These are phyloP conservation scores for Brachyhypopomus gauderio DNA, from an alignment of 2,113 vertebrate species.

Conservation along the genomic window DNA sequence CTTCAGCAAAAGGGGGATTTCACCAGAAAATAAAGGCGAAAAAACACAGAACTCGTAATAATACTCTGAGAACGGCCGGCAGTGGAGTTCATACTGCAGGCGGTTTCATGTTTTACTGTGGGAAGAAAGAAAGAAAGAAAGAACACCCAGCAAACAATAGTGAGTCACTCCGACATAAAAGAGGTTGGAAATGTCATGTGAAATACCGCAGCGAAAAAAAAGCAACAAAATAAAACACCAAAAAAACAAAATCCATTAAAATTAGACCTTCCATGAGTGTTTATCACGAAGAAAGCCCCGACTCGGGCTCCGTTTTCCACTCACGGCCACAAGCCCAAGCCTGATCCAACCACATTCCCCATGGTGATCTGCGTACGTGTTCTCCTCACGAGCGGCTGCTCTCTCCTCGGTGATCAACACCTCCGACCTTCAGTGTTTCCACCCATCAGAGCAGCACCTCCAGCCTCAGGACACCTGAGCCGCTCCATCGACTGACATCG, in stretches of 20 bases:
- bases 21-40: background rate
- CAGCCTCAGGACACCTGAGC: slow-evolving; percentile 10
- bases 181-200: slow-evolving; percentile 2
- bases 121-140: background rate
- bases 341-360: background rate
- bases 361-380: background rate
- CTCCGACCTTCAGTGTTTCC: slow-evolving; percentile 14
- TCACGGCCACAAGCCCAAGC: background rate
- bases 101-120: background rate
- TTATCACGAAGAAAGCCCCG: background rate
- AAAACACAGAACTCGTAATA: background rate
- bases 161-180: background rate
- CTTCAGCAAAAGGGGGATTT: background rate
- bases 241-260: background rate
- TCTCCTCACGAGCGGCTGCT: background rate
- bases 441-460: background rate
- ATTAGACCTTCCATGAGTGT: background rate
- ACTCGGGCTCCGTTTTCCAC: background rate
- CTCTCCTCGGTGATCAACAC: slow-evolving; percentile 30
- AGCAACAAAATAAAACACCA: background rate
- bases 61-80: background rate
- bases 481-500: slow-evolving; percentile 34
- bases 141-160: background rate
- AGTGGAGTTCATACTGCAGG: background rate
- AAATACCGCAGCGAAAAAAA: background rate